A percentile compares a stretch with the other conserved stretches of the same genome.
phyloP scores from a whole-genome alignment of 2,113 vertebrate genomes.

The Rynchops niger region DNA sequence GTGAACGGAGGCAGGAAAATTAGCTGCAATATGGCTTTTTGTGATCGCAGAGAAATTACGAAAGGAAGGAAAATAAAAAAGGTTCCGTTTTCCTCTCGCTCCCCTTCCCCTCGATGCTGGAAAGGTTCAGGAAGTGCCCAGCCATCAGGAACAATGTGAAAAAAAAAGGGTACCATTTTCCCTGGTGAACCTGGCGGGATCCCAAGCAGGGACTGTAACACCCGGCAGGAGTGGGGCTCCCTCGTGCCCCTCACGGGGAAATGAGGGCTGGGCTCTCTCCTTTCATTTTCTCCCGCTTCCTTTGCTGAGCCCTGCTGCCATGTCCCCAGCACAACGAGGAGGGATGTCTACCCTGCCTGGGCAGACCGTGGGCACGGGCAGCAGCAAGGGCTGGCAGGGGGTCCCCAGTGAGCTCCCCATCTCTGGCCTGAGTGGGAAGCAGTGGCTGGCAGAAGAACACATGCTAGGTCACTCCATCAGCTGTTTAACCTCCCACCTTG shows the following conservation, averaged over 20 bases:
- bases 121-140: constrained; percentile 79
- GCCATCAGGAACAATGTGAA: constrained; percentile 77
- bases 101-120: constrained; percentile 72
- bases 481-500: background rate
- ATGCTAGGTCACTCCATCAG: background rate
- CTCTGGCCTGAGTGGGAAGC: background rate
- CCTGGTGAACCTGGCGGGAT: constrained; percentile 70
- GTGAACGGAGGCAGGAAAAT: constrained; percentile 75
- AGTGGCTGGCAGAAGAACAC: background rate
- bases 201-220: constrained; percentile 32
- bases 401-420: background rate
- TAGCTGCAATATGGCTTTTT: constrained; percentile 77
- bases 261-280: background rate
- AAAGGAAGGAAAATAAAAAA: constrained; percentile 74
- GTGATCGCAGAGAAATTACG: constrained; percentile 69
- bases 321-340: fast-evolving
- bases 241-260: background rate
- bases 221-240: background rate
- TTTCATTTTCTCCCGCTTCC: background rate
- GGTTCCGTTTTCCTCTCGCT: constrained; percentile 72
- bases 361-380: fast-evolving
- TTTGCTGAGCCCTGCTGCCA: background rate
- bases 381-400: background rate
- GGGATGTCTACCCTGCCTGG: background rate
- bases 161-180: constrained; percentile 61